A percentile compares a stretch with the other conserved stretches of the same genome.
Conservation (phyloP, 2,888 invertebrate species). For the Lepidonotus clava region DNA sequence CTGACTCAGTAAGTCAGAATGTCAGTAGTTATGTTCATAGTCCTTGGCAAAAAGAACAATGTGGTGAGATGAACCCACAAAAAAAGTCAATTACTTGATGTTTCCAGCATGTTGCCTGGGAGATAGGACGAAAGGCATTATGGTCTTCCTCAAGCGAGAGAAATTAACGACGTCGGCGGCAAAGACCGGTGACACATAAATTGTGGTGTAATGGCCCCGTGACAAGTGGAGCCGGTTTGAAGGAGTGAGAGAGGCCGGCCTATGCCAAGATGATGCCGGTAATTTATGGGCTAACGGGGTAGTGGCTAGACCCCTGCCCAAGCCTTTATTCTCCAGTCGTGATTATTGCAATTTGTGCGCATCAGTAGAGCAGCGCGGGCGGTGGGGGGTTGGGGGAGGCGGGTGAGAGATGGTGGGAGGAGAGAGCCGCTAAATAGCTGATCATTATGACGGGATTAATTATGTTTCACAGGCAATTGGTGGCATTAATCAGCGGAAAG, state of each 20-base stretch:
- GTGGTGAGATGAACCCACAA: constrained; percentile 26
- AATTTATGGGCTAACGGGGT: constrained; percentile 35
- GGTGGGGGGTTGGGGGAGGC: neutral
- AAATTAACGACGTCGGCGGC: constrained; percentile 30
- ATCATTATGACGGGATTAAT: constrained; percentile 50
- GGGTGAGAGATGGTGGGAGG: neutral
- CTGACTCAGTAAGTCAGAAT: too few relatives aligned
- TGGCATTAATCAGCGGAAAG: constrained; percentile 46
- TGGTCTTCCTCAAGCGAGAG: constrained; percentile 48
- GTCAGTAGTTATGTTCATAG: constrained; percentile 2
- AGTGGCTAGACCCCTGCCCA: constrained; percentile 33
- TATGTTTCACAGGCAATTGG: constrained; percentile 53
- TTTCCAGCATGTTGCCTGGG: constrained; percentile 49
- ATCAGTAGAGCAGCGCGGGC: constrained; percentile 23
- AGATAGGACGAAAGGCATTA: constrained; percentile 47
- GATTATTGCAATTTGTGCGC: constrained; percentile 54
- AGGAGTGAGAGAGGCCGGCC: constrained; percentile 35
- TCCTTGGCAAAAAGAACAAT: constrained; percentile 33
- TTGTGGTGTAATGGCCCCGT: constrained; percentile 48
- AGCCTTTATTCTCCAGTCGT: constrained; percentile 22
- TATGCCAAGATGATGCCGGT: constrained; percentile 35
- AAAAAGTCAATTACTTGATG: constrained; percentile 51
- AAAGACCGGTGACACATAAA: constrained; percentile 53
- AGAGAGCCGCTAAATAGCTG: constrained; percentile 38
- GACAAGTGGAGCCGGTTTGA: constrained; percentile 46